Conservation (phyloP, 2,888 invertebrate species). For the Calameuta idolon region DNA sequence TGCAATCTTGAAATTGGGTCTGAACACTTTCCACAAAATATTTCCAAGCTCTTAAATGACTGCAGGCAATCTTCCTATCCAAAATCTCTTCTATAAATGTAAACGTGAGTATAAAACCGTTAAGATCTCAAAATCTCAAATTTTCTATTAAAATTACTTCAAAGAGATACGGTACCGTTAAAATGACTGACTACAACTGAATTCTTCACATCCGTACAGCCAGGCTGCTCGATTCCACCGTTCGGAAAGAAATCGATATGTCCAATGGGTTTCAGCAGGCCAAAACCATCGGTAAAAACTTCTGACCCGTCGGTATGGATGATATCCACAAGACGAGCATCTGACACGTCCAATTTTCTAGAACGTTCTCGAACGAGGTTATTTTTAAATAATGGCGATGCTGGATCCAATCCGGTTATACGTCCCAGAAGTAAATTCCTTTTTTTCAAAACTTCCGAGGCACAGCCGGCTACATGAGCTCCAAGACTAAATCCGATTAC, state of each 20-base stretch:
- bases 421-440: constrained; percentile 68
- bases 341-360: constrained; percentile 72
- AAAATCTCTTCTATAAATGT: constrained; percentile 64
- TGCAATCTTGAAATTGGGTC: constrained; percentile 64
- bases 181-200: constrained; percentile 72
- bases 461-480: constrained; percentile 73
- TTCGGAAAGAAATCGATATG: constrained; percentile 74
- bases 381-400: constrained; percentile 72
- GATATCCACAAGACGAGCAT: constrained; percentile 77
- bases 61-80: constrained; percentile 70
- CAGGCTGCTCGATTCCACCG: constrained; percentile 73
- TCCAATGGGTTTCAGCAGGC: constrained; percentile 72
- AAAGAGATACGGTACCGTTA: constrained; percentile 59
- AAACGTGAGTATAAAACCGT: constrained; percentile 15
- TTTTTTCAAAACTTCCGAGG: constrained; percentile 70
- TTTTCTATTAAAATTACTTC: not conserved
- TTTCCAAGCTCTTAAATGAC: constrained; percentile 71
- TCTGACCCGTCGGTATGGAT: constrained; percentile 76
- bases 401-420: constrained; percentile 73
- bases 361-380: constrained; percentile 70
- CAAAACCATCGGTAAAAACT: constrained; percentile 73
- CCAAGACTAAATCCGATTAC: constrained; percentile 73
- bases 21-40: constrained; percentile 70
- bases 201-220: constrained; percentile 70
- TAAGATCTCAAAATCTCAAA: not conserved